Evolutionary conservation across 2,113 vertebrate species (phyloP).

Genomic region (Lagopus leucura): DNA sequence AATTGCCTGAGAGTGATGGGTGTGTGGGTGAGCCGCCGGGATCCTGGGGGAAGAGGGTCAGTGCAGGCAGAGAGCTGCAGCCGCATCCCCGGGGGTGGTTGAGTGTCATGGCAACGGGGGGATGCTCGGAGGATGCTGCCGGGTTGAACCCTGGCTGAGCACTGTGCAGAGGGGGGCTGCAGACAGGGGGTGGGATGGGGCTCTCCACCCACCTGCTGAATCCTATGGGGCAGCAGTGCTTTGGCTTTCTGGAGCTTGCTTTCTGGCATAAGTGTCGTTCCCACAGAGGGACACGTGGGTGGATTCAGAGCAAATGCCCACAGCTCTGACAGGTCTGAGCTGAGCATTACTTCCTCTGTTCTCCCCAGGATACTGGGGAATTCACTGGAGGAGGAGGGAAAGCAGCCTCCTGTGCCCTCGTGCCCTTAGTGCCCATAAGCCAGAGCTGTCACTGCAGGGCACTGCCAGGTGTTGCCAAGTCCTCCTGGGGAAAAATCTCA

Average conservation of each 20-base stretch:
- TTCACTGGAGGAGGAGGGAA: not conserved
- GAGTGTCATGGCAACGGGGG: not conserved
- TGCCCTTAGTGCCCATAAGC: fast-evolving
- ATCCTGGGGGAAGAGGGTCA: not conserved
- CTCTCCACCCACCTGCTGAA: fast-evolving
- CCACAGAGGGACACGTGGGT: fast-evolving
- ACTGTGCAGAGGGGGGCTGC: not conserved
- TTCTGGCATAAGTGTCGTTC: not conserved
- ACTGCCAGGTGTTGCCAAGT: not conserved
- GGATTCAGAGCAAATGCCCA: not conserved
- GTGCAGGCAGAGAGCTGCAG: not conserved
- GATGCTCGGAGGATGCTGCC: fast-evolving
- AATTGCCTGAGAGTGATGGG: not conserved
- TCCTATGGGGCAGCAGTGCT: fast-evolving
- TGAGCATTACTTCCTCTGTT: not conserved
- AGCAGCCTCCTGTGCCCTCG: not conserved
- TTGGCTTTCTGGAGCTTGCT: not conserved
- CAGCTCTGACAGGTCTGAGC: not conserved
- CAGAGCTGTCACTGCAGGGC: not conserved
- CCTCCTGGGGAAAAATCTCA: not conserved
- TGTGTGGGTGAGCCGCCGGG: not conserved
- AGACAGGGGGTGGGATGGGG: not conserved
- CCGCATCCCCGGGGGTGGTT: not conserved
- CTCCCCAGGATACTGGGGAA: not conserved
- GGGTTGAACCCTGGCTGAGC: not conserved